phyloP scores from a whole-genome alignment of 2,797 vertebrate genomes.

The Characodon lateralis region DNA sequence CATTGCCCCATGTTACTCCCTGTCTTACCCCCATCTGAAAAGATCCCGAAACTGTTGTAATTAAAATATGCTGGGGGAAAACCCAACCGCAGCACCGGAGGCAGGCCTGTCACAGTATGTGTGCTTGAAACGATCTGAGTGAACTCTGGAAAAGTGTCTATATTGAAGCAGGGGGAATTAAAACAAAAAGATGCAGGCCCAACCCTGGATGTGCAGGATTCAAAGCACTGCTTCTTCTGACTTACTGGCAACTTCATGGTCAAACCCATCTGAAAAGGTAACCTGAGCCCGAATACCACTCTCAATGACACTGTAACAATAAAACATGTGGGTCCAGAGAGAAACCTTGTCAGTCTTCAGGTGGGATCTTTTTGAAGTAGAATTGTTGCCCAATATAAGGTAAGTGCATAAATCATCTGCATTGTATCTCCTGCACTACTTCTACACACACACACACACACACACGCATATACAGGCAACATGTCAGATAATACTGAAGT shows the following conservation, averaged over 20 bases:
- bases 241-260: slow-evolving; percentile 78
- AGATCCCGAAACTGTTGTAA: slow-evolving; percentile 65
- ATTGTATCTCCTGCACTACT: slow-evolving; percentile 16
- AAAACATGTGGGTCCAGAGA: slow-evolving; percentile 81
- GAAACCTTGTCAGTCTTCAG: slow-evolving; percentile 71
- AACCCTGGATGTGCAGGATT: background rate
- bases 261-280: slow-evolving; percentile 80
- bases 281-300: slow-evolving; percentile 81
- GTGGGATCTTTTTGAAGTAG: slow-evolving; percentile 73
- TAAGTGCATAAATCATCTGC: slow-evolving; percentile 79
- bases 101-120: slow-evolving; percentile 40
- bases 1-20: slow-evolving; percentile 56
- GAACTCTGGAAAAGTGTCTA: slow-evolving; percentile 56
- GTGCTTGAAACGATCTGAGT: slow-evolving; percentile 53
- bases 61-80: slow-evolving; percentile 68
- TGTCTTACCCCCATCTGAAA: slow-evolving; percentile 60
- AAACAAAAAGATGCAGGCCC: slow-evolving; percentile 46
- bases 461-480: slow-evolving; percentile 14
- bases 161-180: slow-evolving; percentile 46
- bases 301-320: slow-evolving; percentile 84
- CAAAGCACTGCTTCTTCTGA: slow-evolving; percentile 33
- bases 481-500: slow-evolving; percentile 55
- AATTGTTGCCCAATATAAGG: slow-evolving; percentile 66
- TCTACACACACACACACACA: slow-evolving; percentile 18
- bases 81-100: slow-evolving; percentile 62